Percentiles rank a stretch among this genome's conserved stretches.
These are phyloP conservation scores for Potorous gilbertii DNA, from an alignment of 2,797 vertebrate genomes.

Conservation along the genomic window DNA sequence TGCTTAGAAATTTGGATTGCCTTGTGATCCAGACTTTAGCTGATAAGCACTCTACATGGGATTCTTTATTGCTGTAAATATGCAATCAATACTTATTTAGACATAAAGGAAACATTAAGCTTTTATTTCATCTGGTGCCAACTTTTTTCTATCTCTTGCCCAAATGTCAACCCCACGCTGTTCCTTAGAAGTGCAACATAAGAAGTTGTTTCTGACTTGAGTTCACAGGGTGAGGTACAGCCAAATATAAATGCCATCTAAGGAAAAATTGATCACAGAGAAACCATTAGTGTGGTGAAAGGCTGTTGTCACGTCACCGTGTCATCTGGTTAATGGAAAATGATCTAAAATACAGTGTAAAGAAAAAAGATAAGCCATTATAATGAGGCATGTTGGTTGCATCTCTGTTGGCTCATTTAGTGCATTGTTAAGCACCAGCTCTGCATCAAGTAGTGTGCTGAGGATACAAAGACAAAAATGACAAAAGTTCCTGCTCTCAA, in stretches of 20 bases:
- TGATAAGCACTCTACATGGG: conserved; percentile 8
- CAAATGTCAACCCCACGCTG: conserved; percentile 57
- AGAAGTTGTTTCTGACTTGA: conserved; percentile 67
- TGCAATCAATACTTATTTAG: conserved; percentile 70
- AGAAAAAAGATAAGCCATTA: background rate
- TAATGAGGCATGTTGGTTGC: conserved; percentile 3
- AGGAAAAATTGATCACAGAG: conserved; percentile 68
- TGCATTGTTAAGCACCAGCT: background rate
- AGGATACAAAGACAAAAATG: background rate
- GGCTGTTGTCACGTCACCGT: conserved; percentile 30
- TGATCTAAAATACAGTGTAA: conserved; percentile 24
- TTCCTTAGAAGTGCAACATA: conserved; percentile 60
- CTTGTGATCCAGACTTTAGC: conserved; percentile 24
- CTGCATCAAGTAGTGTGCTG: too few species aligned
- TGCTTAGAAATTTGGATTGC: conserved; percentile 48
- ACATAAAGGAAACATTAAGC: conserved; percentile 69
- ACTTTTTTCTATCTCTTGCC: conserved; percentile 62
- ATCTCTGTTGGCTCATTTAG: background rate
- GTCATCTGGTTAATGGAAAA: conserved; percentile 67
- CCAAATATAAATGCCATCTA: conserved; percentile 63
- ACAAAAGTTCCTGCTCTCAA: background rate
- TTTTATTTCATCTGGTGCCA: conserved; percentile 68
- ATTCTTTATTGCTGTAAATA: conserved; percentile 67
- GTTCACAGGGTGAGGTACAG: conserved; percentile 58
- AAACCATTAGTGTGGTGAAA: conserved; percentile 48